A percentile compares a stretch with the other conserved stretches of the same genome.
phyloP scores from a whole-genome alignment of 2,113 vertebrate genomes.

The Arothron firmamentum region DNA sequence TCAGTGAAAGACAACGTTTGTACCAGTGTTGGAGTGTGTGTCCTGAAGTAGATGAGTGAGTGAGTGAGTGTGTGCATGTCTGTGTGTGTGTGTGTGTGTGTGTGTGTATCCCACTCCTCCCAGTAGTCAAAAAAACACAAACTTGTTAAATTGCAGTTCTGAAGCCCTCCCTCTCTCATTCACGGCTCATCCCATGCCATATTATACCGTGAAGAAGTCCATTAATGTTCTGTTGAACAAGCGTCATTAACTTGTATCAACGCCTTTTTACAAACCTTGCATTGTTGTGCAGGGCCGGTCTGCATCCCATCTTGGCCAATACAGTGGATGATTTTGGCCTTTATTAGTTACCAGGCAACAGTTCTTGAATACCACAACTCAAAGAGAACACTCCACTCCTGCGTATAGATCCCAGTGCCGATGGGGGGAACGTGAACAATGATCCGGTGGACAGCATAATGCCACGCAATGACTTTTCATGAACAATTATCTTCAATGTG shows the following conservation, averaged over 20 bases:
- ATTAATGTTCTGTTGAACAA: conserved; percentile 97
- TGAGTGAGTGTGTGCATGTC: not conserved
- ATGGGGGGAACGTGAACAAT: conserved; percentile 91
- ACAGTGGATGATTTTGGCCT: conserved; percentile 92
- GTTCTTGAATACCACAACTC: conserved; percentile 99
- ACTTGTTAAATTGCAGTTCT: conserved; percentile 61
- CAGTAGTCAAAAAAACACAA: conserved; percentile 63
- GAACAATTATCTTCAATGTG: conserved; percentile 99
- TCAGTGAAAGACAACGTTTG: not conserved
- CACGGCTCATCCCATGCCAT: conserved; percentile 86
- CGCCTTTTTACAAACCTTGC: conserved; percentile 90
- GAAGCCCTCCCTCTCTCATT: conserved; percentile 62
- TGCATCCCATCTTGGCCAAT: conserved; percentile 94
- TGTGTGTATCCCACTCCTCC: conserved; percentile 40
- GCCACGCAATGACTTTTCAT: conserved; percentile 99
- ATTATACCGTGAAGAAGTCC: conserved; percentile 95
- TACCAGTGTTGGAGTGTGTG: not conserved
- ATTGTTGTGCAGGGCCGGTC: conserved; percentile 92
- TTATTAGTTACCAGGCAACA: conserved; percentile 99
- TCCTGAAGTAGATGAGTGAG: not conserved
- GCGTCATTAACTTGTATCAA: conserved; percentile 98
- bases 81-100: conserved; percentile 18
- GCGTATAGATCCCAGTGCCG: conserved; percentile 96
- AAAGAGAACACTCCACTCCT: conserved; percentile 97
- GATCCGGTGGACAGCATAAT: conserved; percentile 97